phyloP scores from a whole-genome alignment of 2,888 invertebrate genomes.

The Shargacucullia verbasci region DNA sequence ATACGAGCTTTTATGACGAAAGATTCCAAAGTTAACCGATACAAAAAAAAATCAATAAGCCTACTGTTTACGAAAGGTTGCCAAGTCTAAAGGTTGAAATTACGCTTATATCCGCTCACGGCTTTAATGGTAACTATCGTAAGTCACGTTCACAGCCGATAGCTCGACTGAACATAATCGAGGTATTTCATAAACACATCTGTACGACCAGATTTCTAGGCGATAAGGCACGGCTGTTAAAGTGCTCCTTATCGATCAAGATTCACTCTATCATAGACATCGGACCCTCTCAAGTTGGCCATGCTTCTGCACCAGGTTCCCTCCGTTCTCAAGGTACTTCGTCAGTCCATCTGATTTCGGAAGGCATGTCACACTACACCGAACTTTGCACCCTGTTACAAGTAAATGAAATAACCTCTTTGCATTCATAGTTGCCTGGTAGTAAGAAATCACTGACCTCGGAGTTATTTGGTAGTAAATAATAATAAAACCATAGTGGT shows the following conservation, averaged over 20 bases:
- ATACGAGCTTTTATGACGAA: conserved; percentile 9
- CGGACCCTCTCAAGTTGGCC: no score
- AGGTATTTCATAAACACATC: conserved; percentile 18
- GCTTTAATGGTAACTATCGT: conserved; percentile 41
- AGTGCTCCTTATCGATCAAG: no score
- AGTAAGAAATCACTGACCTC: conserved; percentile 31
- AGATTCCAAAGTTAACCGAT: conserved; percentile 20
- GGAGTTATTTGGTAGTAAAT: conserved; percentile 8
- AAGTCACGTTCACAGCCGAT: conserved; percentile 63
- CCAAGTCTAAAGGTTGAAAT: conserved; percentile 63
- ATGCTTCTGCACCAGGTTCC: no score
- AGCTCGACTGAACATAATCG: conserved; percentile 26
- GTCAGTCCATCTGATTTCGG: background rate
- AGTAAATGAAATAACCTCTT: conserved; percentile 1
- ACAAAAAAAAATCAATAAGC: conserved; percentile 54
- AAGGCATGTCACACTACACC: background rate
- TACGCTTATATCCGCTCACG: conserved; percentile 61
- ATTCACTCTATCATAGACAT: no score
- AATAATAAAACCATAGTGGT: no score
- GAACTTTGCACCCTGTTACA: background rate
- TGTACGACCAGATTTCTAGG: conserved; percentile 1
- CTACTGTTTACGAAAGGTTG: conserved; percentile 64
- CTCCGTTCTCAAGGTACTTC: background rate
- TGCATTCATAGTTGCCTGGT: conserved; percentile 6
- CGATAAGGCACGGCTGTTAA: background rate